Evolutionary conservation across 2,888 invertebrate genomes (phyloP), one percentile per base, ranked within the genome.

Genomic region (Pammene aurita): DNA sequence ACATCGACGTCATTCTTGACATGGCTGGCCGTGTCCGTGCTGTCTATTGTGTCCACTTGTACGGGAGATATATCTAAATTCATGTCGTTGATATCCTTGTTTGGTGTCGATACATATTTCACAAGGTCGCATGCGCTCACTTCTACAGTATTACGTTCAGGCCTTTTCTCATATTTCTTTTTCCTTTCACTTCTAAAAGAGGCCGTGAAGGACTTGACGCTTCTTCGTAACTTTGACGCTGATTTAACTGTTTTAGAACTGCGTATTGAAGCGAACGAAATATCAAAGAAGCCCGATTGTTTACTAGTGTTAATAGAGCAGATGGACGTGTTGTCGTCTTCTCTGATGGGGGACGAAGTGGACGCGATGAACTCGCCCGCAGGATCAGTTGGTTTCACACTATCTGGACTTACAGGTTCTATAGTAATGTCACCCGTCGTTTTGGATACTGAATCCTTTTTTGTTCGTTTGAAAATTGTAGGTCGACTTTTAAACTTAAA

Each of bases 171-270:
- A 72, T 92, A 92, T 73, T 92, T 93, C 81, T 93, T 93, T 75
- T 92, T 93, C 42, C 93, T 83, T 79, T 93, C 93, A 73, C 92
- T 92, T 74, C 93, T 84, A 74, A 93, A 93, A 0, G 93, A 93
- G 11, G 93, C 92, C n/a, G 93, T 93, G 73, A 93, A 90, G 1
- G 93, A 93, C 77, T 93, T 93, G 9, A 93, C 92, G 74, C 93
- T 92, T 60, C 93, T 83, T 46, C 93, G 83, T 58, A 93, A 74
- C 76, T 92, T 92, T 7, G 93, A 92, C 0, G 93, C 92, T 0
- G 93, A 93, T 76, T 93, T 93, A 0, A 84, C 87, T 0, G 92
- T 92, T 82, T 92, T 92, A 0, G 92, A 88, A 72, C 88, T 86
- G 61, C 87, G 80, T 71, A 89, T 84, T 0, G 90, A 92, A 2